A percentile compares a stretch with the other conserved stretches of the same genome.
Conservation (phyloP, 2,888 invertebrate species). For the Sesia apiformis region DNA sequence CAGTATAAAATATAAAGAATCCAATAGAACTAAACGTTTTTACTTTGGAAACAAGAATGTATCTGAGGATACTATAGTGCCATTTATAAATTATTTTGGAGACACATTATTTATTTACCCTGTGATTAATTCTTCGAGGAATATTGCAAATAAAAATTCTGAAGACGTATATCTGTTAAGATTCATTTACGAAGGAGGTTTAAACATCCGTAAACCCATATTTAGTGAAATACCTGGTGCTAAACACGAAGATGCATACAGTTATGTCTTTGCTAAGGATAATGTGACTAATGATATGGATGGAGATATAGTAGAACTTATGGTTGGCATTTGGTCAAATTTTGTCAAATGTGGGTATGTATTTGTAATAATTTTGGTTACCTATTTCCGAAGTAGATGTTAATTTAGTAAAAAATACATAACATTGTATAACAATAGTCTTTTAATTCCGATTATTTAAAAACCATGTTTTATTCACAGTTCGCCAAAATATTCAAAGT, state of each 20-base stretch:
- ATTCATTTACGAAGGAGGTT: background rate
- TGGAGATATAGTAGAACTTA: background rate
- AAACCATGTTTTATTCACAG: background rate
- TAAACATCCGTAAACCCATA: background rate
- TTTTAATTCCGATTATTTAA: too few relatives aligned
- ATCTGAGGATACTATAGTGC: background rate
- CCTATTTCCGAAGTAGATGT: too few relatives aligned
- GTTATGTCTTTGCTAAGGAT: background rate
- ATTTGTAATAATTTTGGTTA: background rate
- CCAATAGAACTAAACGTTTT: background rate
- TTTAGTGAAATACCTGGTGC: background rate
- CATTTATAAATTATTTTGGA: background rate
- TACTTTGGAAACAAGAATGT: background rate
- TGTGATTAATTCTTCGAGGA: background rate
- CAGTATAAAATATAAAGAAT: background rate
- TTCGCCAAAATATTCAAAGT: background rate
- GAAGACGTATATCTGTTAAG: background rate
- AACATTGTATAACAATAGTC: too few relatives aligned
- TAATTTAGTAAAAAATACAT: too few relatives aligned
- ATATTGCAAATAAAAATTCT: background rate
- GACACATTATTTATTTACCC: background rate
- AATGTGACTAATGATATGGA: background rate
- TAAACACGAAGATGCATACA: background rate
- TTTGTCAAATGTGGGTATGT: background rate
- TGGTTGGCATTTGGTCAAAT: background rate